Base-by-base conservation (phyloP, 2,888 invertebrate species). In the Hemithea aestivaria region DNA sequence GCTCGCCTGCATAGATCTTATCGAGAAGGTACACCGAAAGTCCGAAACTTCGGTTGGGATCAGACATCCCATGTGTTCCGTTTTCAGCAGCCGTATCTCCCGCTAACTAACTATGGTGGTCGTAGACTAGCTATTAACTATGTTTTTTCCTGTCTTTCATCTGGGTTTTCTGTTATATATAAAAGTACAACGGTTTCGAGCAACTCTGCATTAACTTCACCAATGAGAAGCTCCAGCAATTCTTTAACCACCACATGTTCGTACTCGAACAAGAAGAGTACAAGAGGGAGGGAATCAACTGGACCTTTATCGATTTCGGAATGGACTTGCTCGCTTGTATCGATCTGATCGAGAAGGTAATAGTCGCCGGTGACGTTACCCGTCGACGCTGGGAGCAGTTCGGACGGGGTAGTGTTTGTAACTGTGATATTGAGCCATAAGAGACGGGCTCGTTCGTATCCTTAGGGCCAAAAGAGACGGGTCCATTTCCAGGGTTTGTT, bases 161-260 rank as follows among this genome's bases (percentile, higher is more conserved):
- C 55, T 66, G 62, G 63, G 60, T 57, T 64, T 70, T 73, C 64
- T 75, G 65, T 76, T 78, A 56, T 77, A 71, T 63, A 64, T 64
- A 81, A 76, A 88, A 95, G 94, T 94, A 73, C 91, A 97, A 97
- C 91, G 96, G 96, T 87, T 97, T 97, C 91, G 97, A 97, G 90
- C 97, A 97, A 91, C 91, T 97, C 81, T 97, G 97, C 91, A 97
- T 97, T 92, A 97, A 97, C 91, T 97, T 97, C 91, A 97, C 97
- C 88, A 97, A 97, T 87, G 97, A 97, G 90, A 96, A 96, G 88
- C 91, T 97, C 72, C 97, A 98, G 90, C 97, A 97, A 88, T 97
- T 97, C 92, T 97, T 97, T 94, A 97, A 97, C 89, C 97, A 97
- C 78, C 95, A 97, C 92, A 97, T 97, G 97, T 97, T 97, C 89